Evolutionary conservation across 2,888 invertebrate genomes (phyloP), one percentile per base, ranked within the genome.

Genomic region (Serrognathus titanus): DNA sequence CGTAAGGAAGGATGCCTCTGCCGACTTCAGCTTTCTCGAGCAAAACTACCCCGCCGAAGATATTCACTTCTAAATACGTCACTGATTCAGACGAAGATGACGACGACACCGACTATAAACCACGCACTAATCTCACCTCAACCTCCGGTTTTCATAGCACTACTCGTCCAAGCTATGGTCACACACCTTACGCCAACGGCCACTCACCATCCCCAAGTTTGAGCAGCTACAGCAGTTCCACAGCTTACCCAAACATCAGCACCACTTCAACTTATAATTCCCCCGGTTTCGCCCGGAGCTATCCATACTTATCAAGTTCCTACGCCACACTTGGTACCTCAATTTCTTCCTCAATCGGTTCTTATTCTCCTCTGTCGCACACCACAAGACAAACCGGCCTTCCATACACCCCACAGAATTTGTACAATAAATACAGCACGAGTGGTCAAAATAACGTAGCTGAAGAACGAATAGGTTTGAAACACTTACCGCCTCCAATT

Each of bases 21-120:
- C 51, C 55, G 2, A 58, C 63, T 2, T 63, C 63, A 10, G 51
- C 51, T 48, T 62, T 59, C 40, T 59, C 62, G n/a, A 40, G 3
- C 48, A 40, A 11, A 40, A 12, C 11, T 7, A 12, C 24, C 24
- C 7, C 43, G 13, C 43, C 43, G 47, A 58, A 58, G 20, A 58
- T 54, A 20, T 58, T 58, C 47, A 58, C 53, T 11, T 53, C 53
- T 35, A 58, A 53, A n/a, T 58, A 58, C 51, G 58, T 58, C 11
- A 55, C 55, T 16, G 58, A 58, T 45, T 54, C 51, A 12, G 58
- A 58, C n/a, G 55, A 58, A 38, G 55, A 55, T 48, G 48, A 41
- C n/a, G 43, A 53, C 16, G 10, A n/a, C 46, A 13, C 16, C 2
- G 16, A 39, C 2, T 16, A 13, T 12, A 41, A 53, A 9, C 37